These are phyloP conservation scores for Cottus gobio DNA, from an alignment of 2,113 vertebrate genomes.

Conservation along the genomic window DNA sequence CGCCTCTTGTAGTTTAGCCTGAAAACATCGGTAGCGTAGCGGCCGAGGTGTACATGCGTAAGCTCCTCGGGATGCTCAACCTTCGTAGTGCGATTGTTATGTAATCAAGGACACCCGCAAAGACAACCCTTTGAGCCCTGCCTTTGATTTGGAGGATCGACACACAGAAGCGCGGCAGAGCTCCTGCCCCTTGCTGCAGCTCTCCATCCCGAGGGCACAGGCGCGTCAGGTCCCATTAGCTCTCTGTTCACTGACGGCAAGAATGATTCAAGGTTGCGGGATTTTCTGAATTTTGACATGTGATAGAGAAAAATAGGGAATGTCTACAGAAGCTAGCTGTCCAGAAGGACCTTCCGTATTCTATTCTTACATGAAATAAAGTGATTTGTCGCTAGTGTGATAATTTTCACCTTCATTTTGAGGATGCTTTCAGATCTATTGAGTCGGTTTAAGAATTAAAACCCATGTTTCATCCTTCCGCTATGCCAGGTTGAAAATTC, in stretches of 20 bases:
- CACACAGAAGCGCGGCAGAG: conserved; percentile 24
- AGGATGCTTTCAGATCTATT: conserved; percentile 15
- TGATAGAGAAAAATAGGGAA: conserved; percentile 30
- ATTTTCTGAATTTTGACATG: conserved; percentile 44
- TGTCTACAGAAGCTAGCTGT: neutral
- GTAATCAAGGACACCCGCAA: conserved; percentile 55
- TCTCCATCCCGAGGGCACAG: conserved; percentile 44
- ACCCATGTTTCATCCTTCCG: neutral
- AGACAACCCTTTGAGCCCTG: conserved; percentile 50
- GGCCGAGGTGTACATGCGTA: conserved; percentile 4
- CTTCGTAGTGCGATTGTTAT: conserved; percentile 40
- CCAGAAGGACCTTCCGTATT: conserved; percentile 2
- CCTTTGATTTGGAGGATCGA: conserved; percentile 60
- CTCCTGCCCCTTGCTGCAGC: conserved; percentile 29
- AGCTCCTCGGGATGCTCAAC: conserved; percentile 37
- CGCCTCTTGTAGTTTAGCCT: conserved; percentile 28
- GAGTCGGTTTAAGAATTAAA: conserved; percentile 35
- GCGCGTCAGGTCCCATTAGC: conserved; percentile 68
- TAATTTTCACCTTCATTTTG: conserved; percentile 24
- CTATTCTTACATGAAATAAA: neutral
- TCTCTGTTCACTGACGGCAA: conserved; percentile 52
- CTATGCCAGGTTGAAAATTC: conserved; percentile 17
- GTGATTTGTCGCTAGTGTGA: neutral
- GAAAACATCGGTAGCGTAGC: conserved; percentile 3
- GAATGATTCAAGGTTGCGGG: conserved; percentile 63